Percentiles rank a stretch among this genome's conserved stretches.
Evolutionary conservation across 1,140 invertebrate genomes (phyloP).

Genomic region (Drosophila melanogaster): Release_6_plus_ISO1_MT NC_004354.4:15469501-15470000

Average conservation of each 20-base stretch:
- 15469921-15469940: conserved; percentile 24
- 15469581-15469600: background rate
- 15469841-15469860: conserved; percentile 59
- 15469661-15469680: background rate
- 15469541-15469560: conserved; percentile 24
- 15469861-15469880: conserved; percentile 68
- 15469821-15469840: conserved; percentile 51
- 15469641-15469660: background rate
- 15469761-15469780: conserved; percentile 37
- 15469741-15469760: background rate
- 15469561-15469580: background rate
- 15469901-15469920: conserved; percentile 58
- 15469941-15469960: conserved; percentile 1
- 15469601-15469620: background rate
- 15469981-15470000: conserved; percentile 14
- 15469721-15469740: background rate
- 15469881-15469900: conserved; percentile 63
- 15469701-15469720: background rate
- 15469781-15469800: conserved; percentile 51
- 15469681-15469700: background rate
- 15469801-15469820: conserved; percentile 21
- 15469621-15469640: conserved; percentile 2
- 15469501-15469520: conserved; percentile 17
- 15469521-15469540: conserved; percentile 22
- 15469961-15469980: background rate